Evolutionary conservation across 2,797 vertebrate genomes (phyloP).

Genomic region (Okamejei kenojei): DNA sequence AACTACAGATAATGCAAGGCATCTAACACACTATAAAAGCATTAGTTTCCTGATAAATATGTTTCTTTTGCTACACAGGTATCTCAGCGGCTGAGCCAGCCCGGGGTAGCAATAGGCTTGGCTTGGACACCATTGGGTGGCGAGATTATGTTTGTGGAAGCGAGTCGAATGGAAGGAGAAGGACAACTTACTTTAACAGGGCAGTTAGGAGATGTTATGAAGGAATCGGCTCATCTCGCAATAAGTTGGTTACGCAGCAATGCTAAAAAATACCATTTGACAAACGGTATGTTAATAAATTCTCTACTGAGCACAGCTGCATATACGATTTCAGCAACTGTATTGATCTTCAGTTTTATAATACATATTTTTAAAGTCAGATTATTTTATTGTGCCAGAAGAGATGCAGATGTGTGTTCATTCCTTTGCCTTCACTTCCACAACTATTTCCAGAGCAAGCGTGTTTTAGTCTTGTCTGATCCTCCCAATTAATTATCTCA

Average conservation of each 20-base stretch:
- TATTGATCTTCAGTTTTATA: not conserved
- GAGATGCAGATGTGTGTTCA: not conserved
- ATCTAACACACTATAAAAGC: not conserved
- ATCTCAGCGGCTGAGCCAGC: conserved; percentile 79
- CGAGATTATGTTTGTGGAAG: conserved; percentile 96
- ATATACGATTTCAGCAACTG: not conserved
- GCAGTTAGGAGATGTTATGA: conserved; percentile 90
- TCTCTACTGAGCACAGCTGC: not conserved
- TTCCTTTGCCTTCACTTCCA: no score
- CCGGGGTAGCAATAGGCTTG: conserved; percentile 85
- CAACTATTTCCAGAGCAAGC: no score
- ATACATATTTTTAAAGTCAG: not conserved
- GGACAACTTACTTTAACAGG: conserved; percentile 88
- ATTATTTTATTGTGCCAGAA: not conserved
- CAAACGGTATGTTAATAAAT: conserved; percentile 62
- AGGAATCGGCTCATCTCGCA: conserved; percentile 89
- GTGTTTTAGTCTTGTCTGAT: no score
- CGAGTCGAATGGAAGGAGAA: conserved; percentile 89
- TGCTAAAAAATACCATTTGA: conserved; percentile 78
- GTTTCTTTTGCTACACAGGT: conserved; percentile 59
- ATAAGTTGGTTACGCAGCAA: conserved; percentile 95
- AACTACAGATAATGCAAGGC: not conserved
- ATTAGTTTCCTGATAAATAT: not conserved
- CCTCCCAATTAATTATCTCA: no score
- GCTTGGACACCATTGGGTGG: conserved; percentile 91